Base-by-base conservation (phyloP, 92 coral and sea anemone genomes). In the Actinernus sp. region DNA sequence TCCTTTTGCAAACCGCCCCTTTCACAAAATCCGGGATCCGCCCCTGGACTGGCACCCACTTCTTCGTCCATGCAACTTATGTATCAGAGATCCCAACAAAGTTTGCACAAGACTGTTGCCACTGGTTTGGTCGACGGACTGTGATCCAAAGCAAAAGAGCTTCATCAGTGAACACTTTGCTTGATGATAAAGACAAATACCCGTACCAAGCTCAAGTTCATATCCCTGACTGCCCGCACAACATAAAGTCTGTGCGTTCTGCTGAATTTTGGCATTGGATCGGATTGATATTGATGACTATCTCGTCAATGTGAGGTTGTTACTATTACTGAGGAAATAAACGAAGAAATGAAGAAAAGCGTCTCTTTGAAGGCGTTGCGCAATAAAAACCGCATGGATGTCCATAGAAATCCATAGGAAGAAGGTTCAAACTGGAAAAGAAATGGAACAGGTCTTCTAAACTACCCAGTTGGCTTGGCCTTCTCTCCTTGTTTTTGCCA, bases 211-310 rank as follows among this genome's bases (percentile, higher is more conserved):
- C 55, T 28, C 82, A 83, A 18, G n/a, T n/a, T n/a, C n/a, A n/a
- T n/a, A 63, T 81, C 41, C 82, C 75, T 27, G 82, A 73, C 20
- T 81, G 82, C 76, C 86, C 86, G 0, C 86, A 79, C 73, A 79
- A 79, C 61, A 79, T 79, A n/a, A 79, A 70, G 76, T 78, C 80
- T 4, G 85, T 70, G 10, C 49, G 85, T 12, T 78, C 80, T 29
- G 71, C 79, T 18, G 80, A 78, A 38, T 78, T 66, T 24, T 78
- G 70, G 78, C 26, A 76, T 60, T 76, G 84, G 84, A 78, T 78
- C 28, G n/a, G n/a, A n/a, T n/a, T n/a, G 85, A 69, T 65, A 78
- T 58, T 21, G 58, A 78, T 55, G 67, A 65, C 56, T n/a, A n/a
- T n/a, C n/a, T n/a, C n/a, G n/a, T n/a, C 30, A 76, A 76, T 39